phyloP scores from a whole-genome alignment of 2,797 vertebrate species.

The Hemibagrus guttatus region DNA sequence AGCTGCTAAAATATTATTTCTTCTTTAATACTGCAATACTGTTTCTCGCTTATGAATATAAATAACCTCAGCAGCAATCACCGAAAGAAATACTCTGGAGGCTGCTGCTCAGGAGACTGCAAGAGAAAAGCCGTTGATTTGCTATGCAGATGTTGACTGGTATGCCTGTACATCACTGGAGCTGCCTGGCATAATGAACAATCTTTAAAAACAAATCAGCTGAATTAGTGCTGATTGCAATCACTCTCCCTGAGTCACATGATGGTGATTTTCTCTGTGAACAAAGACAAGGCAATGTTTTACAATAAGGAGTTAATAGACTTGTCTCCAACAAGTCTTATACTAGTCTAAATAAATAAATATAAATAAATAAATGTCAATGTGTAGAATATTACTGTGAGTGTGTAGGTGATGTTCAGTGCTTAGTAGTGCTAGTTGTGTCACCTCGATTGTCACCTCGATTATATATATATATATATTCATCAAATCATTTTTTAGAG shows the following conservation, averaged over 20 bases:
- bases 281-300: conserved; percentile 42
- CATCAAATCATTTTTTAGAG: background rate
- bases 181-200: conserved; percentile 51
- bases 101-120: conserved; percentile 47
- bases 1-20: conserved; percentile 34
- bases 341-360: background rate
- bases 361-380: no score
- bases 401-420: background rate
- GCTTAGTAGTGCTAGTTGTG: background rate
- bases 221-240: conserved; percentile 65
- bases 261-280: conserved; percentile 42
- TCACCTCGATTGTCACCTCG: background rate
- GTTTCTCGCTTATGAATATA: conserved; percentile 48
- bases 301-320: conserved; percentile 15
- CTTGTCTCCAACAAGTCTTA: background rate
- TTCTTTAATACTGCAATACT: background rate
- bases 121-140: conserved; percentile 49
- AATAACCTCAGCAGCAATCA: conserved; percentile 51
- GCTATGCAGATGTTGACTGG: conserved; percentile 58
- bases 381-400: background rate
- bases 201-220: conserved; percentile 61
- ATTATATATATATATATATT: no score
- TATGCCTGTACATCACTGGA: conserved; percentile 46
- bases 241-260: conserved; percentile 53
- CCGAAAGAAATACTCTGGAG: conserved; percentile 43